Evolutionary conservation across 2,797 vertebrate genomes (phyloP).

Genomic region (Eospalax fontanierii): DNA sequence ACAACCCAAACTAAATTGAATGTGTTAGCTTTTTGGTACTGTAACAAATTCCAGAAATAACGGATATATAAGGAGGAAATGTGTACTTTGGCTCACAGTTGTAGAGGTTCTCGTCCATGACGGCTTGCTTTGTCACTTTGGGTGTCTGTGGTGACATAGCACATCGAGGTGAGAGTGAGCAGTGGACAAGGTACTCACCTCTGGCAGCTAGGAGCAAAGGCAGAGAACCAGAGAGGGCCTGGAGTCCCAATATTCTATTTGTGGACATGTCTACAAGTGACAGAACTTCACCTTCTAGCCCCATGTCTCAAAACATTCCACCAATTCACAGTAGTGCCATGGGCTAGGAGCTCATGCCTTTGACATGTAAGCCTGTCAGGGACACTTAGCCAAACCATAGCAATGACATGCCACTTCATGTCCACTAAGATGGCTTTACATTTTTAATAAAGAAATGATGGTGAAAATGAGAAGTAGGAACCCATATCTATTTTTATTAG

Average conservation of each 20-base stretch:
- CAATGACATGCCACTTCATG: constrained; percentile 12
- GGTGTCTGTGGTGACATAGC: neutral
- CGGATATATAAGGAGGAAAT: neutral
- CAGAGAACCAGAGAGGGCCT: neutral
- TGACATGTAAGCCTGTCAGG: neutral
- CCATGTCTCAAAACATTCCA: neutral
- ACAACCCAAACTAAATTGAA: neutral
- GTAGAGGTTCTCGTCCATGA: neutral
- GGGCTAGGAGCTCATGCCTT: neutral
- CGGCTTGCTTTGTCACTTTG: neutral
- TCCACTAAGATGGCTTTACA: constrained; percentile 4
- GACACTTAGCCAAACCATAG: neutral
- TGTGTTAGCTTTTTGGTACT: neutral
- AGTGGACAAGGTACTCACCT: neutral
- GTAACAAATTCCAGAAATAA: neutral
- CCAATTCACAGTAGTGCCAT: neutral
- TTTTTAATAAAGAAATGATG: constrained; percentile 13
- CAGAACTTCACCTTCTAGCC: neutral
- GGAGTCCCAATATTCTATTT: neutral
- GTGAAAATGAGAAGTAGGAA: constrained; percentile 46
- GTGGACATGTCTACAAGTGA: neutral
- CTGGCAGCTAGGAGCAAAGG: neutral
- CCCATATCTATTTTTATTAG: neutral
- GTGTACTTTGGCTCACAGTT: neutral
- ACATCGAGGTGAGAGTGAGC: neutral